Evolutionary conservation across 2,888 invertebrate species (phyloP).

Genomic region (Hermaeophaga mercurialis): DNA sequence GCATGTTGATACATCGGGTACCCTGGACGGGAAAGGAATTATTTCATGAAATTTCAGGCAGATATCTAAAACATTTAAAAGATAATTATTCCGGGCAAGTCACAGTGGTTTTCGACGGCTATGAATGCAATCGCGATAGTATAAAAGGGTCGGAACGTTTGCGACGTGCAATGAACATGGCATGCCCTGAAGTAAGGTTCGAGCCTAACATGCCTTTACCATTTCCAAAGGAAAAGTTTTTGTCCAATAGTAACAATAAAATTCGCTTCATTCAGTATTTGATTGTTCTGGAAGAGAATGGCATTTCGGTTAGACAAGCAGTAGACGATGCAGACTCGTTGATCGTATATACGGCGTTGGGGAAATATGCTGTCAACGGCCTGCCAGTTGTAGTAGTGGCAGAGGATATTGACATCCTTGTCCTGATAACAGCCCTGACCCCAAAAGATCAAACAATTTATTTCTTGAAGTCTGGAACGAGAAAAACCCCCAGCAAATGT

Average conservation of each 20-base stretch:
- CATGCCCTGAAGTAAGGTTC: not conserved
- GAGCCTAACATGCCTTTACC: not conserved
- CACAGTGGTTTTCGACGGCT: constrained; percentile 3
- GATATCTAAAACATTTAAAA: constrained; percentile 9
- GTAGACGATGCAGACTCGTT: too few species aligned
- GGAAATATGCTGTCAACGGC: constrained; percentile 1
- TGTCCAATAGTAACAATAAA: constrained; percentile 11
- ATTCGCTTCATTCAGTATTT: constrained; percentile 5
- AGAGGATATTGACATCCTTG: constrained; percentile 13
- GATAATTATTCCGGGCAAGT: not conserved
- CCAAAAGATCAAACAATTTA: not conserved
- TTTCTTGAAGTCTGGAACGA: constrained; percentile 1
- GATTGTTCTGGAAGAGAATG: constrained; percentile 4
- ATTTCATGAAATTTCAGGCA: not conserved
- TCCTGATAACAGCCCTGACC: constrained; percentile 4
- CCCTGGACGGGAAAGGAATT: not conserved
- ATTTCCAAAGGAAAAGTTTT: constrained; percentile 13
- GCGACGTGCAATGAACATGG: constrained; percentile 1
- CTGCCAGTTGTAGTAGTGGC: constrained; percentile 20
- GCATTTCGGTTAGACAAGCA: not conserved
- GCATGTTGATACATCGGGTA: too few species aligned
- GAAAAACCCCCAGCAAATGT: not conserved
- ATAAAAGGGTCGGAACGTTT: constrained; percentile 4
- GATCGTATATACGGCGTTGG: constrained; percentile 8
- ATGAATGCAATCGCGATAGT: not conserved